These are phyloP conservation scores for Catostylus mosaicus DNA, from an alignment of 30 jellyfish, hydroid and myxozoan species.

Conservation along the genomic window DNA sequence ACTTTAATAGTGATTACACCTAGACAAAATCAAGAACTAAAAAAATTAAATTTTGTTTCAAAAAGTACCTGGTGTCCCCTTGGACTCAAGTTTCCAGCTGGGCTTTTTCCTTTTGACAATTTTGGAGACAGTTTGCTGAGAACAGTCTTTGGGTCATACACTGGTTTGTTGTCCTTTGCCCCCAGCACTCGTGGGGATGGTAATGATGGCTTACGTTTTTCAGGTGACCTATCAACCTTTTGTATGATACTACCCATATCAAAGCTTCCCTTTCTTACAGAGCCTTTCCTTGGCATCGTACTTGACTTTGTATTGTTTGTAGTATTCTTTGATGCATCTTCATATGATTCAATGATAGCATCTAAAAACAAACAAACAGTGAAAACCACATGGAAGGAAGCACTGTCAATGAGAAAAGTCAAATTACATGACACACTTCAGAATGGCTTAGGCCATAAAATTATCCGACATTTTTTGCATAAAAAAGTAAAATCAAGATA, in stretches of 20 bases:
- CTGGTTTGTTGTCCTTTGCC: conserved; percentile 22
- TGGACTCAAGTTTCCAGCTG: conserved; percentile 42
- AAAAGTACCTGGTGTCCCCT: conserved; percentile 17
- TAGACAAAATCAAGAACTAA: no score
- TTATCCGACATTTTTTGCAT: no score
- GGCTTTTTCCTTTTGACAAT: background rate
- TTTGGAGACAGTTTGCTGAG: conserved; percentile 24
- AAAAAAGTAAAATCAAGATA: no score
- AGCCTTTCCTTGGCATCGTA: conserved; percentile 9
- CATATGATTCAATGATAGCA: conserved; percentile 25
- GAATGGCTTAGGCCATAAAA: no score
- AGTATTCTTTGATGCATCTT: background rate
- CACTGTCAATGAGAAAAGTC: no score
- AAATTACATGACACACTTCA: no score
- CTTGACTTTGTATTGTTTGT: background rate
- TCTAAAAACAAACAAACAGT: conserved; percentile 27
- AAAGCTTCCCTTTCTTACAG: background rate
- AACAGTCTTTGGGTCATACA: no score
- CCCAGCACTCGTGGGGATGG: conserved; percentile 21
- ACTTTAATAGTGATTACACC: no score
- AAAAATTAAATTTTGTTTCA: no score
- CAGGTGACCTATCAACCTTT: conserved; percentile 15
- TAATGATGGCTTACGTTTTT: conserved; percentile 27
- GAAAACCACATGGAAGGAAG: background rate
- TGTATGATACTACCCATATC: background rate